Conservation (phyloP, 2,797 vertebrate genomes). For the Clarias platycephalus region DNA sequence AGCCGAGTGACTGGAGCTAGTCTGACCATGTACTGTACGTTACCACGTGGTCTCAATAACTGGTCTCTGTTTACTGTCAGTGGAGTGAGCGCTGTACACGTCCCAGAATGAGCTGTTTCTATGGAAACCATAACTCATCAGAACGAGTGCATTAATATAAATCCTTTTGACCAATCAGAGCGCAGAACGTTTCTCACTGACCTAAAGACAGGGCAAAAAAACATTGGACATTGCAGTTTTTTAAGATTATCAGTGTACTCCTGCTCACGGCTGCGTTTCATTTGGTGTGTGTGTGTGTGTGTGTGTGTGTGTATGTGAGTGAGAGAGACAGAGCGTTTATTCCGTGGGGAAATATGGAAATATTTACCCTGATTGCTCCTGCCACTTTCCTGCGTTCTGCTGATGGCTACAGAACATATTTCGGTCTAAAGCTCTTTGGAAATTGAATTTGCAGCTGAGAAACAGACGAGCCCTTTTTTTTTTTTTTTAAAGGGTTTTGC, state of each 20-base stretch:
- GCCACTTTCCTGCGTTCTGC: slow-evolving; percentile 45
- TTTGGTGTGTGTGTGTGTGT: slow-evolving; percentile 1
- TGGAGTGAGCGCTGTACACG: too few relatives aligned
- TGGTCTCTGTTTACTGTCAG: too few relatives aligned
- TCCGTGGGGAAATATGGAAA: slow-evolving; percentile 47
- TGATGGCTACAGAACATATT: slow-evolving; percentile 48
- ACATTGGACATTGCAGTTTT: background rate
- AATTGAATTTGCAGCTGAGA: slow-evolving; percentile 30
- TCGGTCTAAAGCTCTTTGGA: slow-evolving; percentile 45
- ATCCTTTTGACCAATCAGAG: background rate
- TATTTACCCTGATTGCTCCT: slow-evolving; percentile 42
- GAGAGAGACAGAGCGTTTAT: slow-evolving; percentile 42
- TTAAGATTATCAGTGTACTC: background rate
- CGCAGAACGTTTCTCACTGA: background rate
- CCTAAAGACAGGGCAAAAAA: background rate
- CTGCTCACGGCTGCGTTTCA: too few relatives aligned
- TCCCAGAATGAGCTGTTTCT: background rate
- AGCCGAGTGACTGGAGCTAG: too few relatives aligned
- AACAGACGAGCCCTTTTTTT: background rate
- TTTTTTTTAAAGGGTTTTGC: background rate
- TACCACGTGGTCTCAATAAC: too few relatives aligned
- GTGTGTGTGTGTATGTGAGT: slow-evolving; percentile 13
- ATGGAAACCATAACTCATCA: background rate
- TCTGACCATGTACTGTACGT: too few relatives aligned
- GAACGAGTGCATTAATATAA: background rate